Conservation (phyloP, 2,113 vertebrate species). For the Desmodus rotundus region DNA sequence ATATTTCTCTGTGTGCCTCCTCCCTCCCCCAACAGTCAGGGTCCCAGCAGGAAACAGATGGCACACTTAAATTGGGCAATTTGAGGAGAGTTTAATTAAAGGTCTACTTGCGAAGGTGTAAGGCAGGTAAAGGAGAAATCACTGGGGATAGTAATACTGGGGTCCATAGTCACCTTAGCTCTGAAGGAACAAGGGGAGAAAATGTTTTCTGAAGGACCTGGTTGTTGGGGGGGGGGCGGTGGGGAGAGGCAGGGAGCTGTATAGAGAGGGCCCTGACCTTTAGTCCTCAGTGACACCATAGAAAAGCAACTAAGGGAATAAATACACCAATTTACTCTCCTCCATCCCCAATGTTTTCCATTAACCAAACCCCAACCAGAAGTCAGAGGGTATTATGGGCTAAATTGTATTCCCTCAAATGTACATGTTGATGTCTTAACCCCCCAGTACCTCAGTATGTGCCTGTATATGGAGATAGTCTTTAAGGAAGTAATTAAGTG, state of each 20-base stretch:
- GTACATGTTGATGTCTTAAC: background rate
- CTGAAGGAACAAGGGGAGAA: background rate
- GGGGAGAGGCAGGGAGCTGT: too few species aligned
- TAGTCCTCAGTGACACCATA: background rate
- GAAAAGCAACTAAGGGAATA: background rate
- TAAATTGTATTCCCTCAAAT: background rate
- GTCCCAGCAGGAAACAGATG: background rate
- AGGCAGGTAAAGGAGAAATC: background rate
- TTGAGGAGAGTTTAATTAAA: background rate
- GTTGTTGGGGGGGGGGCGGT: too few species aligned
- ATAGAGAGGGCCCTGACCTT: background rate
- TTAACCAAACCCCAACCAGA: background rate
- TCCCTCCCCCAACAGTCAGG: background rate
- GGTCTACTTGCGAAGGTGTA: background rate
- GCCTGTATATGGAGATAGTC: background rate
- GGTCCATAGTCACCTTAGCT: background rate
- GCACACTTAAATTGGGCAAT: too few species aligned
- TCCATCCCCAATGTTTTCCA: too few species aligned
- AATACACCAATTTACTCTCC: background rate
- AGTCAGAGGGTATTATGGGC: background rate
- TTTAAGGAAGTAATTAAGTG: background rate
- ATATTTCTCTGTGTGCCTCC: too few species aligned
- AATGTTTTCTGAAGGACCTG: background rate
- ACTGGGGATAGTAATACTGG: background rate
- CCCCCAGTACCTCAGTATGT: background rate